A percentile compares a stretch with the other conserved stretches of the same genome.
Evolutionary conservation across 1,140 invertebrate genomes (phyloP).

Genomic region (Drosophila paulistorum): DNA sequence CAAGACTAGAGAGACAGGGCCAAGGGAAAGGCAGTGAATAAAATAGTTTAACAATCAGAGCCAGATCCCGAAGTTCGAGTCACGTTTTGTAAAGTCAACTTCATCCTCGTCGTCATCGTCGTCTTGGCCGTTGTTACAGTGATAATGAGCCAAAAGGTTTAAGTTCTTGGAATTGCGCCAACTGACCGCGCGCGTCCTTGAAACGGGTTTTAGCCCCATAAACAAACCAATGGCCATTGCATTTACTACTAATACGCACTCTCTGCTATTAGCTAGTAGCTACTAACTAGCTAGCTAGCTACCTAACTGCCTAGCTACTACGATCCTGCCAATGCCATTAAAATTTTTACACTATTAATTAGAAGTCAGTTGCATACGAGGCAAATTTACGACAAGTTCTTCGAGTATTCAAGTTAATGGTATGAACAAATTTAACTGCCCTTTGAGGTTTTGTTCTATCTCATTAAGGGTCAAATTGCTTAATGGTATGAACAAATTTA

Average conservation of each 20-base stretch:
- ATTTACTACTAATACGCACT: conserved; percentile 35
- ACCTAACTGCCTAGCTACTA: not conserved
- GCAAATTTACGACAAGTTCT: conserved; percentile 52
- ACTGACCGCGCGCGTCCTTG: conserved; percentile 57
- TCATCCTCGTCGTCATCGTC: not conserved
- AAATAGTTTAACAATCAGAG: conserved; percentile 56
- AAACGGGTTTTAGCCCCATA: conserved; percentile 69
- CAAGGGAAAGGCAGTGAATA: conserved; percentile 41
- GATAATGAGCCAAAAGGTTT: conserved; percentile 52
- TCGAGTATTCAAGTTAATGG: no score
- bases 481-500: not conserved
- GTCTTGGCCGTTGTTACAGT: conserved; percentile 27
- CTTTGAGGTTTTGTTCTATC: not conserved
- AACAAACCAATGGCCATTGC: conserved; percentile 37
- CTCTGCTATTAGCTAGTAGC: no score
- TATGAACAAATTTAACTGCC: conserved; percentile 4
- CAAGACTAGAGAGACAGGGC: not conserved
- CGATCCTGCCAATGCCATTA: conserved; percentile 44
- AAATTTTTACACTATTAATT: conserved; percentile 70
- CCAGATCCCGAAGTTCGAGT: conserved; percentile 44
- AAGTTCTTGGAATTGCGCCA: conserved; percentile 69
- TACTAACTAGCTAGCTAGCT: no score
- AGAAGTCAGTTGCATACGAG: conserved; percentile 45
- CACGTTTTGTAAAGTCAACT: conserved; percentile 42
- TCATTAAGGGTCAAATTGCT: no score